Base-by-base conservation (phyloP, 2,113 vertebrate species). In the Nyctibius bracteatus region DNA sequence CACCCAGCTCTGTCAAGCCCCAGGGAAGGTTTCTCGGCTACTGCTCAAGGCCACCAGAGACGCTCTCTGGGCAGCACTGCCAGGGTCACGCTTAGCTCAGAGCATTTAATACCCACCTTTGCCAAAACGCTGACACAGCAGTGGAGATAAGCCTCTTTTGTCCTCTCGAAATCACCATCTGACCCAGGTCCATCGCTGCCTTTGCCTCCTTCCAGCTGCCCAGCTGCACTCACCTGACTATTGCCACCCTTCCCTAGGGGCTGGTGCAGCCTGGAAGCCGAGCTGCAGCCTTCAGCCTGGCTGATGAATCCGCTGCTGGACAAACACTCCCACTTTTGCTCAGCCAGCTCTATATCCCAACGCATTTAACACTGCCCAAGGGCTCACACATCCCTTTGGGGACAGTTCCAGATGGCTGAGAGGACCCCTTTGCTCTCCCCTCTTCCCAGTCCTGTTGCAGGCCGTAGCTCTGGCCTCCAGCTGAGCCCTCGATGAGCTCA, bases 381-480 rank as follows among this genome's bases (percentile, higher is more conserved):
- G 35, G 27, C 81, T 93, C 73, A 12, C 59, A 18, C 22, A 15
- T 18, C 51, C 68, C 51, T 18, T 0, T 37, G 46, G 58, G 66
- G 44, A 55, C 75, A 57, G 25, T 7, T 46, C 49, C 58, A n/a
- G 41, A 2, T 12, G 41, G 17, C 35, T 41, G 61, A 63, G 31
- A 46, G 28, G 28, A 19, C 20, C 33, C 30, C 10, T 78, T 12
- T 63, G 27, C 35, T 59, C 25, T 72, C 82, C 27, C 15, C 39
- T 57, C 22, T 65, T 59, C 46, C 30, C 33, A 8, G 5, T 73
- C 22, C 44, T 33, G 41, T 54, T 61, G 37, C 6, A 3, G 61
- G 43, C 57, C 1, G 0, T 1, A 41, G 72, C 43, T 27, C 33
- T 35, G 68, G 71, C 59, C 58, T 51, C 0, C 0, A 17, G 15